Percentiles rank a stretch among this genome's conserved stretches.
phyloP scores from a whole-genome alignment of 2,888 invertebrate genomes.

The Amiota communis region DNA sequence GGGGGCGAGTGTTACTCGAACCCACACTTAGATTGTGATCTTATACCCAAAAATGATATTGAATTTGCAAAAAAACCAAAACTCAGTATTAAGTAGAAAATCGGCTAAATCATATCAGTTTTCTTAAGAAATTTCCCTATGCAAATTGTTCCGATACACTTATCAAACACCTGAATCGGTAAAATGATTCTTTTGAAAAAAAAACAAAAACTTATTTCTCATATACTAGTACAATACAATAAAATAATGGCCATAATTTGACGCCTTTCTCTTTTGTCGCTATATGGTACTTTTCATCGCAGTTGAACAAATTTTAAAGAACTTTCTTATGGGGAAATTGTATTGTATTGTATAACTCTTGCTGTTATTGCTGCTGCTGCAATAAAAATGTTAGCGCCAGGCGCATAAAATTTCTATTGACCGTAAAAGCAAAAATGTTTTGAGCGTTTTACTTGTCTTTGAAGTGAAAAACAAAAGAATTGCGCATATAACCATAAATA shows the following conservation, averaged over 20 bases:
- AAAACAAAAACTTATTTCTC: background rate
- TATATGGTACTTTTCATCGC: slow-evolving; percentile 1
- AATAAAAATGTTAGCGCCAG: slow-evolving; percentile 56
- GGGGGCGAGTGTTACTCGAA: background rate
- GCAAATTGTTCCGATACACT: slow-evolving; percentile 37
- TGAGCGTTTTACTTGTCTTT: slow-evolving; percentile 53
- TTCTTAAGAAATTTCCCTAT: slow-evolving; percentile 50
- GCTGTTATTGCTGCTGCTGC: background rate
- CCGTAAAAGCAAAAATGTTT: slow-evolving; percentile 48
- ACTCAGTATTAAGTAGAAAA: slow-evolving; percentile 43
- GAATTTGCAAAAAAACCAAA: slow-evolving; percentile 21
- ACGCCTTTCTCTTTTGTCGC: background rate
- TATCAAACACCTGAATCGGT: slow-evolving; percentile 54
- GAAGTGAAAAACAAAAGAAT: slow-evolving; percentile 60
- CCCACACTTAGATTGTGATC: background rate
- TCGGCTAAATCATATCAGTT: slow-evolving; percentile 51
- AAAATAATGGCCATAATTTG: background rate
- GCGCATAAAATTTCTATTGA: slow-evolving; percentile 52
- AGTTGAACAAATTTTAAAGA: background rate
- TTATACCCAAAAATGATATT: slow-evolving; percentile 1
- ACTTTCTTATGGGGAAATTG: background rate
- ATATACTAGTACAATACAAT: background rate
- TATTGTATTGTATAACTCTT: background rate
- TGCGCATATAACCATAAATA: slow-evolving; percentile 58
- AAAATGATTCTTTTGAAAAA: background rate